Conservation (phyloP, 2,888 invertebrate species). For the Pterostichus madidus region DNA sequence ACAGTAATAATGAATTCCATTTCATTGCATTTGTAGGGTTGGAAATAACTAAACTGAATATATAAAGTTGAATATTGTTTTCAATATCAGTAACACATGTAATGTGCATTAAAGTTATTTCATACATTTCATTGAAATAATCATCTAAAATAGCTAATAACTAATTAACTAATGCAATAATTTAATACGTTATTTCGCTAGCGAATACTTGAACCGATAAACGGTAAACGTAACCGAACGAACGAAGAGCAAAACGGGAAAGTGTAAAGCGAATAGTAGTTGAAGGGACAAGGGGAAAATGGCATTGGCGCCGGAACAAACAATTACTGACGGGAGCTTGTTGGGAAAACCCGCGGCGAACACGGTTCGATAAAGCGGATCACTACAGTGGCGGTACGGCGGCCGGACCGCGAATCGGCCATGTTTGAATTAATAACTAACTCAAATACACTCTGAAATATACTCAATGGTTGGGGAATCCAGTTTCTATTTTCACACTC, state of each 20-base stretch:
- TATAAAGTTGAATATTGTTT: too few species aligned
- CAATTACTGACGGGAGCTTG: slow-evolving; percentile 27
- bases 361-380: slow-evolving; percentile 30
- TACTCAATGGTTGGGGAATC: too few species aligned
- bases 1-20: too few species aligned
- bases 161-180: slow-evolving; percentile 4
- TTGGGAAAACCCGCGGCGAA: slow-evolving; percentile 23
- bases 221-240: background rate
- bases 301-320: slow-evolving; percentile 38
- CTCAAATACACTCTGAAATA: background rate
- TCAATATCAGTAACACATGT: too few species aligned
- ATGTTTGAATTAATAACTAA: slow-evolving; percentile 22
- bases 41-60: too few species aligned
- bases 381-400: background rate
- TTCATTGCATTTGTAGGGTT: too few species aligned
- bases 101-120: too few species aligned
- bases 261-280: background rate
- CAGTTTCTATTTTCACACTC: too few species aligned
- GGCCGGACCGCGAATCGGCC: background rate
- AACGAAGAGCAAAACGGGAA: background rate
- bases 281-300: background rate
- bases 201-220: background rate
- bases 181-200: background rate
- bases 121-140: background rate
- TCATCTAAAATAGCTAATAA: background rate